Evolutionary conservation across 2,797 vertebrate species (phyloP), one percentile per base, ranked within the genome.

Genomic region (Streptopelia turtur): DNA sequence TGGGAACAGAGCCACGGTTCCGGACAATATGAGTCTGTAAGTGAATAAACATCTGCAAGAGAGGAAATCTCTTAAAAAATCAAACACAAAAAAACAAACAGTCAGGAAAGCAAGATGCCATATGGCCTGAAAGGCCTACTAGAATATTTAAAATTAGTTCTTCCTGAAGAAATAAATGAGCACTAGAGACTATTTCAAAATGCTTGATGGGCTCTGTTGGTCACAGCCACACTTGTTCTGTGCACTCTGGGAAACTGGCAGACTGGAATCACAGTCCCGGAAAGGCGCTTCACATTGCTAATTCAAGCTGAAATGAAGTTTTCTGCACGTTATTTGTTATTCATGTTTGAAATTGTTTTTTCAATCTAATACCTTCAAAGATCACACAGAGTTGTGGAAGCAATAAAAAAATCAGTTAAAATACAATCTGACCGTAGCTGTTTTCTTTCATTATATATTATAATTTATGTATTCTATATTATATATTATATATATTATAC

Each of bases 321-420:
- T 79, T 83, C 64, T 87, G 75, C 33, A 59, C 33, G 10, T 21
- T 83, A 77, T 87, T 94, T 92, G 86, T 84, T 79, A 84, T 60
- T 90, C 60, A 86, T 83, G 24, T 92, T 71, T 87, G 61, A 93
- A 92, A 91, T 65, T 69, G 69, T 78, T 78, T 78, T 93, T 94
- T 96, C 92, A 57, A 78, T 83, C 72, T 71, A 83, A 31, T 81
- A 78, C 20, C 53, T 85, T 47, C 27, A 71, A 77, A 92, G 41
- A 74, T 60, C 31, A 27, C 31, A 63, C 4, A 56, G 17, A 88
- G 12, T 50, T 84, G 45, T 64, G 41, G 80, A 87, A 91, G 14
- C 49, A 82, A 83, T 28, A 13, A 49, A 82, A 47, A 85, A 57
- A 50, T 11, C 30, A 57, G 35, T 55, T 65, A 10, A 87, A 64